Percentiles rank a stretch among this genome's conserved stretches.
phyloP scores from a whole-genome alignment of 2,888 invertebrate species.

The Drepanosiphum platanoidis region DNA sequence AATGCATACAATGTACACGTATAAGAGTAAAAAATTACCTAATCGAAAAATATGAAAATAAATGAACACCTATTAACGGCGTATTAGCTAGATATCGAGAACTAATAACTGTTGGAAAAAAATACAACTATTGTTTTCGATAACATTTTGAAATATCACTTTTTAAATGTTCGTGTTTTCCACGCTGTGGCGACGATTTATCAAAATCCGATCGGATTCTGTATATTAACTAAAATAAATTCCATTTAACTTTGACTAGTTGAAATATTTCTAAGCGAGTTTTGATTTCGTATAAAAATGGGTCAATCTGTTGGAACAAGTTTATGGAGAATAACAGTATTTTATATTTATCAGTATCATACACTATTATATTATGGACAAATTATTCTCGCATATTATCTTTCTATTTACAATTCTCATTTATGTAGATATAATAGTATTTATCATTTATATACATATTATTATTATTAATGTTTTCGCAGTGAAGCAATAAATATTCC shows the following conservation, averaged over 20 bases:
- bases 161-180: slow-evolving; percentile 28
- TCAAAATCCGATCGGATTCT: not conserved
- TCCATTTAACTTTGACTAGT: slow-evolving; percentile 5
- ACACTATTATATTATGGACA: not conserved
- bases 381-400: not conserved
- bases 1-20: not conserved
- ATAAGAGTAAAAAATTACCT: slow-evolving; percentile 34
- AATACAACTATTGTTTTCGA: slow-evolving; percentile 21
- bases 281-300: slow-evolving; percentile 24
- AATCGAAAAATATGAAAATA: slow-evolving; percentile 44
- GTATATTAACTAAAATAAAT: not conserved
- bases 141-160: slow-evolving; percentile 37
- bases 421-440: not conserved
- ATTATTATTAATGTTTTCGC: not conserved
- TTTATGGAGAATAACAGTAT: slow-evolving; percentile 36
- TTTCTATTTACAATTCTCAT: not conserved
- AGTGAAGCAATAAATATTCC: not conserved
- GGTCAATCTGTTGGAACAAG: slow-evolving; percentile 20
- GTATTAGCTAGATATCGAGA: slow-evolving; percentile 14
- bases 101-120: slow-evolving; percentile 3
- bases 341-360: not conserved
- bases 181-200: not conserved
- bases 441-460: not conserved
- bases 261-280: slow-evolving; percentile 7
- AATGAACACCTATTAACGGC: slow-evolving; percentile 44